Base-by-base conservation (phyloP, 2,113 vertebrate genomes). In the Xyliphius kryptos region DNA sequence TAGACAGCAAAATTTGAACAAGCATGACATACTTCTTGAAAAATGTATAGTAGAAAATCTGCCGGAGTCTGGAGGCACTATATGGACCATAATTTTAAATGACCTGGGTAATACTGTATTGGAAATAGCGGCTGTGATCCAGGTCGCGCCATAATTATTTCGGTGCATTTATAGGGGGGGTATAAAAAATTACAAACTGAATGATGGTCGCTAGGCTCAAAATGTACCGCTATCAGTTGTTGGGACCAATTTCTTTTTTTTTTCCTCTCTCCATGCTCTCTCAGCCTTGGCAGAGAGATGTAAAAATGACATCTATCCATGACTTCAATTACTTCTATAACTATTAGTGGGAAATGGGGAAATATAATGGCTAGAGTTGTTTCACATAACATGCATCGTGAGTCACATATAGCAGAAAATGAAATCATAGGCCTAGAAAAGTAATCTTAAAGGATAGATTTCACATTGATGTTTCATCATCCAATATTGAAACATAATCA, bases 241-340 rank as follows among this genome's bases (percentile, higher is more conserved):
- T 6, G 15, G 15, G 56, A 46, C 9, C 38, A 44, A 32, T 32
- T 32, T 32, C 5, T 64, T 44, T 17, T 14, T 22, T 43, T 32
- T 12, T 5, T 19, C n/a, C 16, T 7, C n/a, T 50, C 14, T 21
- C 36, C 48, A 50, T 41, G 48, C 36, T 15, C 9, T 41, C 49
- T 41, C 47, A 19, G n/a, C 40, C 50, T 63, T 53, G 38, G 38
- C 2, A 54, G 49, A 52, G 20, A 20, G 48, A 22, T 44, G 50
- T 46, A 63, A 53, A 54, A 63, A 44, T 62, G 38, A 17, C 58
- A 26, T 53, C 9, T 46, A 53, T 64, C 51, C 47, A 4, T 67
- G 26, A 8, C 37, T 41, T 40, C 19, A 41, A 22, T 40, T 61
- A 19, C 47, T 26, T 44, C 26, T 26, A 51, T 19, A 17, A 41